Conservation (phyloP, 2,113 vertebrate genomes). For the Saimiri boliviensis region DNA sequence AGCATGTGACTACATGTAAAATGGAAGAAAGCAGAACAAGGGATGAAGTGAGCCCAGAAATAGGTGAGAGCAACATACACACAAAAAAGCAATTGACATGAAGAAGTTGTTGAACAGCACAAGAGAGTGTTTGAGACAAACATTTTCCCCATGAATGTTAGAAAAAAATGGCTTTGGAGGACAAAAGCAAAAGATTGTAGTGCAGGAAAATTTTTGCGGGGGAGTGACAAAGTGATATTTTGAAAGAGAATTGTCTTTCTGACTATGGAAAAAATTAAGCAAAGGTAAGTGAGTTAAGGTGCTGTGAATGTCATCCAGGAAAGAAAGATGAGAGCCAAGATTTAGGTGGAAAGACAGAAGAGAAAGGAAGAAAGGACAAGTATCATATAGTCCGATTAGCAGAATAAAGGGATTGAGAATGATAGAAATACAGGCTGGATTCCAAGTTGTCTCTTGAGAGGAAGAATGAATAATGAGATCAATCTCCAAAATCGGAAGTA, state of each 20-base stretch:
- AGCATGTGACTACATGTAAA: background rate
- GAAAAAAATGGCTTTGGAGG: background rate
- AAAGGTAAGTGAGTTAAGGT: background rate
- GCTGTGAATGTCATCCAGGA: rapidly evolving
- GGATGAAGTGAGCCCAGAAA: background rate
- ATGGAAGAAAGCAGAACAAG: background rate
- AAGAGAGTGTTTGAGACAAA: background rate
- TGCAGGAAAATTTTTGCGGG: background rate
- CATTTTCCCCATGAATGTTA: background rate
- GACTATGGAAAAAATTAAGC: background rate
- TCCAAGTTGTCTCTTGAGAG: background rate
- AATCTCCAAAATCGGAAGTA: slow-evolving; percentile 14
- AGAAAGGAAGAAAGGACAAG: background rate
- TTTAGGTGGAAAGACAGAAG: background rate
- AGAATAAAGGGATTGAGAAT: background rate
- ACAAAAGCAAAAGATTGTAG: background rate
- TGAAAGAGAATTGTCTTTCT: background rate
- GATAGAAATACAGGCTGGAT: background rate
- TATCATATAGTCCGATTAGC: background rate
- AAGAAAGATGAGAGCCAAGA: background rate
- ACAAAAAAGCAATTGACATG: background rate
- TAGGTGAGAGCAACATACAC: background rate
- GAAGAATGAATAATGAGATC: slow-evolving; percentile 22
- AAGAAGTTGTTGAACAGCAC: background rate
- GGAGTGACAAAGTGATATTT: background rate